Percentiles rank a stretch among this genome's conserved stretches.
Conservation (phyloP, 2,113 vertebrate genomes). For the Diadophis punctatus region DNA sequence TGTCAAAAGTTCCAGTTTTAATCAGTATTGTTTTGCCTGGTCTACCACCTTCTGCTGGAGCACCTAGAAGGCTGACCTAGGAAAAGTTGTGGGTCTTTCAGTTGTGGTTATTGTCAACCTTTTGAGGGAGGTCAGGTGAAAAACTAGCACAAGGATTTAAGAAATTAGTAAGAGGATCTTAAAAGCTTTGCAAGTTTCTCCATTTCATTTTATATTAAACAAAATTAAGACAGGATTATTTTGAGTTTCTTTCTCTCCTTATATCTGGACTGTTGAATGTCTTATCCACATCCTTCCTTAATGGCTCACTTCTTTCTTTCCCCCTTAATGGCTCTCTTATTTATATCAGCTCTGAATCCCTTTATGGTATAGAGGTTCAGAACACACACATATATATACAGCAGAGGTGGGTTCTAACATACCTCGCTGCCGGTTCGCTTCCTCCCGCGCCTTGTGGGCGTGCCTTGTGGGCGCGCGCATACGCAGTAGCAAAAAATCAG, state of each 20-base stretch:
- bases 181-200: neutral
- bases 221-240: neutral
- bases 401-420: no score
- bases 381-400: neutral
- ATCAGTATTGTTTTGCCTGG: constrained; percentile 79
- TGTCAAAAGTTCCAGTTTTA: constrained; percentile 71
- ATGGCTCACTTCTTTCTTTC: neutral
- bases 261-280: neutral
- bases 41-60: constrained; percentile 75
- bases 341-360: neutral
- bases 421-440: no score
- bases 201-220: neutral
- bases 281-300: neutral
- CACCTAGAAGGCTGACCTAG: constrained; percentile 77
- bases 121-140: neutral
- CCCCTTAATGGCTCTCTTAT: neutral
- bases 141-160: neutral
- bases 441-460: no score
- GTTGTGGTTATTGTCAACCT: neutral
- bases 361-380: neutral
- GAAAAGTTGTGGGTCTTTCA: constrained; percentile 12
- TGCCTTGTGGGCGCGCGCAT: no score
- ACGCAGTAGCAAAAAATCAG: no score
- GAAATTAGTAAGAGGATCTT: neutral
- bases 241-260: neutral